Evolutionary conservation across 2,888 invertebrate genomes (phyloP), one percentile per base, ranked within the genome.

Genomic region (Tetrapedia diversipes): DNA sequence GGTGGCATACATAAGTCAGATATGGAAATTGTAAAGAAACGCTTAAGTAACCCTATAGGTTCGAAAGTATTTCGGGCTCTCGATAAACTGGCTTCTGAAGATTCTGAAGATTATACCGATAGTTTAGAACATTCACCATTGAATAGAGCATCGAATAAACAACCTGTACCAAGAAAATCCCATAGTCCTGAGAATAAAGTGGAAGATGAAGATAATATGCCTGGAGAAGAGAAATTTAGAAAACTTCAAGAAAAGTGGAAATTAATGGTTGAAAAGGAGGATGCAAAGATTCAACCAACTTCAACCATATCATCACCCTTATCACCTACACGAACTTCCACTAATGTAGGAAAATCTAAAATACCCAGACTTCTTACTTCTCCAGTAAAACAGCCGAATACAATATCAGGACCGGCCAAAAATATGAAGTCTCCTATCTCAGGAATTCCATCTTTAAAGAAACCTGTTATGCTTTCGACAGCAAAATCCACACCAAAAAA

Each of bases 211-310:
- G 87, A 87, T 11, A 59, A 63, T 4, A 81, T 86, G 47, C 79
- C 93, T 4, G 94, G 94, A 61, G 95, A 94, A 24, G 94, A 94
- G 75, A 95, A 96, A 88, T 97, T 96, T 92, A 94, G 95, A 27
- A 94, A 95, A 79, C 92, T 97, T 73, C 96, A 96, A 88, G 94
- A 95, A 88, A 96, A 96, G 88, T 97, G 97, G 97, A 96, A 97
- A 89, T 94, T 95, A 92, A 93, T 96, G 80, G 95, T 95, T 82
- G 93, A 93, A 14, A 92, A 93, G 60, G 93, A 93, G 45, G 92
- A 92, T 0, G 88, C 86, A 8, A 91, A 90, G 43, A 86, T 82
- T 16, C 86, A 86, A 65, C 64, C 82, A 16, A 64, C n/a, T n/a
- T n/a, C n/a, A n/a, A n/a, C 92, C 2, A 65, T 54, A 22, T 68